Evolutionary conservation across 1,140 invertebrate species (phyloP), one percentile per base, ranked within the genome.

Genomic region (Lutraria rhynchaena): DNA sequence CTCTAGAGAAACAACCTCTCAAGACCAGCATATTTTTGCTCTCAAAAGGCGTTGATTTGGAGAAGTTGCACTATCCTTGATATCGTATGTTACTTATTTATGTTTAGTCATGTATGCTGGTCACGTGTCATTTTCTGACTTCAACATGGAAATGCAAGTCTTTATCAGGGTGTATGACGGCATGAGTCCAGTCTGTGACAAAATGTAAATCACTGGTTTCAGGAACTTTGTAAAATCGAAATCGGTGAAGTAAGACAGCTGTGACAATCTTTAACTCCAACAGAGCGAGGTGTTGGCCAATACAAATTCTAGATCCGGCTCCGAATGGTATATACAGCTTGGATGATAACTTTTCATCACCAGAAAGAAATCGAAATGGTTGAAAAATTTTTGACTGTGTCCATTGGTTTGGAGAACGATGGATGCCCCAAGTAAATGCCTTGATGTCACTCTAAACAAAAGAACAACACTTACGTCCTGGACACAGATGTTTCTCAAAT

Each of bases 321-420:
- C 87, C 87, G 70, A 88, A 88, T 19, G 87, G 87, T 22, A 87
- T 88, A 55, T 83, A 86, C 67, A 86, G 41, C 9, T 81, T 82
- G 0, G 49, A 60, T 7, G 51, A 57, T 19, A 22, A 29, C 13
- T 41, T 22, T 41, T 63, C 71, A n/a, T 65, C 27, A n/a, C 4
- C 22, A 0, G 73, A 71, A 4, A 83, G 63, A 76, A 86, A 86
- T 27, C 87, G 49, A 58, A 82, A 83, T 15, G 87, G 87, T 19
- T 74, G 17, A 58, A 86, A 88, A 9, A 58, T 46, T 61, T 77
- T 83, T 15, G 81, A 57, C 15, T 81, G 22, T 46, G 51, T 1
- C 83, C 83, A 84, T 22, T 81, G 69, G 13, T 15, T 69, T 17
- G 44, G 37, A 41, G 76, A 84, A 13, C 83, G 69, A 60, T 84